phyloP scores from a whole-genome alignment of 2,888 invertebrate species.

The Busseola fusca region DNA sequence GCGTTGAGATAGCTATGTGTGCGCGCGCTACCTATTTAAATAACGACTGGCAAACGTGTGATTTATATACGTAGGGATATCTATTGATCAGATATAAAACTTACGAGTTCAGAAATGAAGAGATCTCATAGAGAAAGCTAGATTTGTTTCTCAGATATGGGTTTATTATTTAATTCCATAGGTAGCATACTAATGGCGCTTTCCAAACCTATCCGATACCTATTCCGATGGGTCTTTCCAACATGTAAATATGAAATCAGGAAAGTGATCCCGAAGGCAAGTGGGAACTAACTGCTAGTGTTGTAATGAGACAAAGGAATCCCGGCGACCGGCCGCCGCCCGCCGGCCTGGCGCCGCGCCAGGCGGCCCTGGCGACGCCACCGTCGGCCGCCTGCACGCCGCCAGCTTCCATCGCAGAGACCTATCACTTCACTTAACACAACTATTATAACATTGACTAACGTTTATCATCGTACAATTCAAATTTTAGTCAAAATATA shows the following conservation, averaged over 20 bases:
- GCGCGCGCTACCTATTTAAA: conserved; percentile 52
- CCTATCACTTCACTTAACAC: conserved; percentile 59
- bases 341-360: conserved; percentile 89
- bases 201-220: not conserved
- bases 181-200: not conserved
- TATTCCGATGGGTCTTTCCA: not conserved
- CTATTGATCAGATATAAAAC: conserved; percentile 13
- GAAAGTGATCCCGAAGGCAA: conserved; percentile 46
- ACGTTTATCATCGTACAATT: conserved; percentile 24
- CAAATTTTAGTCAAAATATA: conserved; percentile 16
- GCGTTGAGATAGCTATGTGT: conserved; percentile 51
- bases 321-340: conserved; percentile 86
- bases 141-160: not conserved
- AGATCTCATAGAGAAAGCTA: conserved; percentile 14
- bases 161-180: not conserved
- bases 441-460: conserved; percentile 35
- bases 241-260: conserved; percentile 30
- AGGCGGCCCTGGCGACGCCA: conserved; percentile 88
- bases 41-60: conserved; percentile 48
- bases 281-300: conserved; percentile 68
- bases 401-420: conserved; percentile 70
- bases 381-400: conserved; percentile 82
- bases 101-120: conserved; percentile 10
- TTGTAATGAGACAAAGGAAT: conserved; percentile 88
- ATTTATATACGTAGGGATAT: conserved; percentile 34